Percentiles rank a stretch among this genome's conserved stretches.
phyloP scores from a whole-genome alignment of 2,797 vertebrate species.

The Tenualosa ilisha region DNA sequence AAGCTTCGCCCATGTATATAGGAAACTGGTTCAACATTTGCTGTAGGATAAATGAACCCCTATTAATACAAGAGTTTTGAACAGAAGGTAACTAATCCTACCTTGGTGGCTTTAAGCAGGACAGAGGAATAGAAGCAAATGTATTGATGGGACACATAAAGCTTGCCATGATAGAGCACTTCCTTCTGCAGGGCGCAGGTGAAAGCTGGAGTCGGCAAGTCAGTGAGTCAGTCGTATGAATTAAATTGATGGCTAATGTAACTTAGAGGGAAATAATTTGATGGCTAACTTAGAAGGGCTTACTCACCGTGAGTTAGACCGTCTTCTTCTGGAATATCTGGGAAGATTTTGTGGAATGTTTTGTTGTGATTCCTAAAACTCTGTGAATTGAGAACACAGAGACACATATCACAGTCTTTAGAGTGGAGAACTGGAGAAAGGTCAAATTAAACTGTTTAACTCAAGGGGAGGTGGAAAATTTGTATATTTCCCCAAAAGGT shows the following conservation, averaged over 20 bases:
- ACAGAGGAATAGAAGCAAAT: slow-evolving; percentile 82
- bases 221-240: not conserved
- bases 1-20: too few relatives aligned
- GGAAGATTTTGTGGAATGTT: slow-evolving; percentile 79
- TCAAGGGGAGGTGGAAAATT: too few relatives aligned
- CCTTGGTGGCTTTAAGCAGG: slow-evolving; percentile 84
- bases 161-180: slow-evolving; percentile 80
- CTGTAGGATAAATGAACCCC: not conserved
- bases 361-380: slow-evolving; percentile 64
- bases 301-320: slow-evolving; percentile 72
- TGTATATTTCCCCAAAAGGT: too few relatives aligned
- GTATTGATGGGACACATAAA: slow-evolving; percentile 74
- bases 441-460: too few relatives aligned
- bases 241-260: not conserved
- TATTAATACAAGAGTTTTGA: not conserved
- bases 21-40: too few relatives aligned
- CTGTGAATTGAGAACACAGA: slow-evolving; percentile 38
- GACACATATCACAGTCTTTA: too few relatives aligned
- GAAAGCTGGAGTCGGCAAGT: slow-evolving; percentile 64
- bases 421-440: not conserved
- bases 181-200: slow-evolving; percentile 83
- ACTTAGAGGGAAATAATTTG: not conserved
- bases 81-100: slow-evolving; percentile 46
- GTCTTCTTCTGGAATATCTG: slow-evolving; percentile 69
- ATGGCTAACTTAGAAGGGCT: not conserved